Base-by-base conservation (phyloP, 1,140 invertebrate genomes). In the Sycophaga agraensis region DNA sequence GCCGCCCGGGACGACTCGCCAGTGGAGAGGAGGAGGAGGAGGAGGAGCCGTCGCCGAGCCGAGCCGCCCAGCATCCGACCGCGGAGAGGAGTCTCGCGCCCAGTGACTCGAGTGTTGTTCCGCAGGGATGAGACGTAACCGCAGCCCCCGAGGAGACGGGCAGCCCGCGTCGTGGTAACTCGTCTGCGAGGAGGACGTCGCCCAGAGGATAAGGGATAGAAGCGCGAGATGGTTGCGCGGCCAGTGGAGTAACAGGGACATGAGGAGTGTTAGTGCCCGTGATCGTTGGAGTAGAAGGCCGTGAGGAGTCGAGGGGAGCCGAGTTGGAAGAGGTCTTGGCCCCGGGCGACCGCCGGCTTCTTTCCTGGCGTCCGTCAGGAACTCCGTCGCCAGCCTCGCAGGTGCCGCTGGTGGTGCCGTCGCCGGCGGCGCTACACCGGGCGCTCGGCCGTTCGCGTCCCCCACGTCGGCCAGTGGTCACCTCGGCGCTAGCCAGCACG, bases 401-500 rank as follows among this genome's bases (percentile, higher is more conserved):
- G 56, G 45, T 37, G 56, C 22, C 40, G 50, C 28, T 31, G 49
- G 14, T 31, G 50, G 31, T 28, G 48, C 12, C 37, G 26, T 28
- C 51, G 45, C 24, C 54, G 34, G 39, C 28, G 21, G 42, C 19
- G 19, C 50, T 4, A 45, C 28, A 17, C 24, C 42, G 31, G 22
- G 62, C 73, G 68, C 71, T 69, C 22, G 14, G 24, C 63, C 75
- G 66, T 65, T 74, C 65, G 71, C 68, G 66, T 69, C 72, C 70
- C 76, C 71, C 70, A 71, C 75, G 70, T 71, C 70, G 59, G 64
- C 65, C 70, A 75, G 73, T 72, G 70, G 70, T 73, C 75, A 70
- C 71, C 72, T 75, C 70, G 64, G 74, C 73, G 78, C 76, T 77
- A 79, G 72, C 68, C 70, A 78, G 72, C 74, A 76, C 76, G 74